Evolutionary conservation across 2,888 invertebrate genomes (phyloP).

Genomic region (Lithophane semibrunnea): DNA sequence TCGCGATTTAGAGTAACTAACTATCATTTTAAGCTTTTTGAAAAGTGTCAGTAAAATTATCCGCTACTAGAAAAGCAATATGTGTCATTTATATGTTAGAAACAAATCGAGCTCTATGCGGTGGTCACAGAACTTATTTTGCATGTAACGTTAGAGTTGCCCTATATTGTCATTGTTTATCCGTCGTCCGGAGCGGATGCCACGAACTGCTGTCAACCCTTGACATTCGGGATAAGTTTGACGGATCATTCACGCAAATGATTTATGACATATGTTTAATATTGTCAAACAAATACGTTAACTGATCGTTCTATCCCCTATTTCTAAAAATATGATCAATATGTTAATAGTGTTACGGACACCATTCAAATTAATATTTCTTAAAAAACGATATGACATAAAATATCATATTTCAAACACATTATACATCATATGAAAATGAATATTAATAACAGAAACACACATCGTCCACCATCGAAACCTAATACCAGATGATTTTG

Average conservation of each 20-base stretch:
- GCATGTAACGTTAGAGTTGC: conserved; percentile 50
- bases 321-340: conserved; percentile 54
- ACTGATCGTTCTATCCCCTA: conserved; percentile 58
- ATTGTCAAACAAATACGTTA: conserved; percentile 66
- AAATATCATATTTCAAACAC: conserved; percentile 74
- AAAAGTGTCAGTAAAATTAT: conserved; percentile 72
- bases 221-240: conserved; percentile 87
- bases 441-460: conserved; percentile 70
- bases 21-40: conserved; percentile 73
- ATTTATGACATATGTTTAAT: conserved; percentile 79
- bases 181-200: conserved; percentile 83
- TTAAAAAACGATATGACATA: conserved; percentile 65
- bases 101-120: conserved; percentile 71
- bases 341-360: conserved; percentile 65
- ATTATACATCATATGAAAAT: conserved; percentile 62
- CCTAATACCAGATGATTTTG: conserved; percentile 74
- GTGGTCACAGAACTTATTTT: conserved; percentile 70
- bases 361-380: conserved; percentile 67
- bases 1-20: conserved; percentile 57
- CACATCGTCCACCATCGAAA: conserved; percentile 69
- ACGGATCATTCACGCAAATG: conserved; percentile 85
- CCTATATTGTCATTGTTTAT: conserved; percentile 79
- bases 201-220: conserved; percentile 88
- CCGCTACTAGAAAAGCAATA: conserved; percentile 76
- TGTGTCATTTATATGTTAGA: conserved; percentile 66